A percentile compares a stretch with the other conserved stretches of the same genome.
phyloP scores from a whole-genome alignment of 1,140 invertebrate genomes.

The Amyelois transitella region DNA sequence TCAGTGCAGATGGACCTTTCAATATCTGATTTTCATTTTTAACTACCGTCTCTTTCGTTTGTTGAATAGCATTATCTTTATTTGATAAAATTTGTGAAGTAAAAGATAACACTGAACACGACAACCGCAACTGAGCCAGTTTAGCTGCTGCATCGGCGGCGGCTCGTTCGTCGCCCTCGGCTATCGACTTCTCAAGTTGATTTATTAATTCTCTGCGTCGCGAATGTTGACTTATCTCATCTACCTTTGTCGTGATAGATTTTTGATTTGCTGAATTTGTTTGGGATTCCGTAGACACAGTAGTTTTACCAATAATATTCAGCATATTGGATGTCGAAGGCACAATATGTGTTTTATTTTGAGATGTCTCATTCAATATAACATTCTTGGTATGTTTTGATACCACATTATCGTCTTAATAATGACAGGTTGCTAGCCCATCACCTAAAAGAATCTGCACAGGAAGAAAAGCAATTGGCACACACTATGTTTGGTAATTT shows the following conservation, averaged over 20 bases:
- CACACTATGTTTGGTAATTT: too few relatives aligned
- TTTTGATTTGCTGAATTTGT: not conserved
- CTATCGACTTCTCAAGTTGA: slow-evolving; percentile 62
- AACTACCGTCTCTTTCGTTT: not conserved
- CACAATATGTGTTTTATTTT: not conserved
- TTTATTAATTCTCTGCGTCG: slow-evolving; percentile 51
- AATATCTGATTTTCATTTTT: not conserved
- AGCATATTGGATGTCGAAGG: not conserved
- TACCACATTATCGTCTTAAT: not conserved
- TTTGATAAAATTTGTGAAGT: slow-evolving; percentile 53
- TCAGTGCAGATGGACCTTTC: not conserved
- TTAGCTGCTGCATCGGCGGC: slow-evolving; percentile 59
- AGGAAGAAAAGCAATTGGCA: too few relatives aligned
- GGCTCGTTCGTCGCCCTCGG: slow-evolving; percentile 53
- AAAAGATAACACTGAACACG: slow-evolving; percentile 63
- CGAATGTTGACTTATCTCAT: slow-evolving; percentile 35
- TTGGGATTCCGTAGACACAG: not conserved
- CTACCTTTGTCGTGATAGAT: not conserved
- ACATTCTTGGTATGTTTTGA: not conserved
- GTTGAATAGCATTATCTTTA: not conserved
- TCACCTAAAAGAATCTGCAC: too few relatives aligned
- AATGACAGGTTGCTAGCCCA: too few relatives aligned
- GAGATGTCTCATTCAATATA: not conserved
- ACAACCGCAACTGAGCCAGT: slow-evolving; percentile 54
- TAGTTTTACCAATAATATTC: not conserved